Evolutionary conservation across 2,113 vertebrate species (phyloP).

Genomic region (Pluvialis apricaria): DNA sequence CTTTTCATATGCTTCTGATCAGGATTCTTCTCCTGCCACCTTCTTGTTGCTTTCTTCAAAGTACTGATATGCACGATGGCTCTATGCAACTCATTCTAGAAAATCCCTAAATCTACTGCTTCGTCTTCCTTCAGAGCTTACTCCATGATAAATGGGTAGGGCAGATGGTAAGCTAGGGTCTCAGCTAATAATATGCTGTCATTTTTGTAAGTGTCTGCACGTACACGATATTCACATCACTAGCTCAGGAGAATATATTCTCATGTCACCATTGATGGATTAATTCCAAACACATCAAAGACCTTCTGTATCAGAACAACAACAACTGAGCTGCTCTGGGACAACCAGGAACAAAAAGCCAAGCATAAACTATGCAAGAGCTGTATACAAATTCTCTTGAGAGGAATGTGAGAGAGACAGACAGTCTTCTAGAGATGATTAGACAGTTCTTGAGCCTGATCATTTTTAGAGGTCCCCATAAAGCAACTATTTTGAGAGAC

Average conservation of each 20-base stretch:
- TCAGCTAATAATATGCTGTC: background rate
- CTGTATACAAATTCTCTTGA: background rate
- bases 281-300: conserved; percentile 24
- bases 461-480: background rate
- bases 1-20: background rate
- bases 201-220: background rate
- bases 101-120: background rate
- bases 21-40: background rate
- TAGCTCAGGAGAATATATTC: background rate
- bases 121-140: background rate
- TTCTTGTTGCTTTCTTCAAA: background rate
- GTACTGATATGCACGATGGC: background rate
- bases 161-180: background rate
- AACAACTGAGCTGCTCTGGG: background rate
- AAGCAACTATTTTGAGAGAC: background rate
- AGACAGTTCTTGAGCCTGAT: background rate
- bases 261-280: background rate
- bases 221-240: background rate
- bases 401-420: accelerated
- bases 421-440: background rate
- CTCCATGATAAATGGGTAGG: background rate
- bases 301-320: background rate
- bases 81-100: background rate
- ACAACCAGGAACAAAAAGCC: background rate
- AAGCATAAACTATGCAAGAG: background rate